Evolutionary conservation across 2,113 vertebrate species (phyloP).

Genomic region (Varanus komodoensis): DNA sequence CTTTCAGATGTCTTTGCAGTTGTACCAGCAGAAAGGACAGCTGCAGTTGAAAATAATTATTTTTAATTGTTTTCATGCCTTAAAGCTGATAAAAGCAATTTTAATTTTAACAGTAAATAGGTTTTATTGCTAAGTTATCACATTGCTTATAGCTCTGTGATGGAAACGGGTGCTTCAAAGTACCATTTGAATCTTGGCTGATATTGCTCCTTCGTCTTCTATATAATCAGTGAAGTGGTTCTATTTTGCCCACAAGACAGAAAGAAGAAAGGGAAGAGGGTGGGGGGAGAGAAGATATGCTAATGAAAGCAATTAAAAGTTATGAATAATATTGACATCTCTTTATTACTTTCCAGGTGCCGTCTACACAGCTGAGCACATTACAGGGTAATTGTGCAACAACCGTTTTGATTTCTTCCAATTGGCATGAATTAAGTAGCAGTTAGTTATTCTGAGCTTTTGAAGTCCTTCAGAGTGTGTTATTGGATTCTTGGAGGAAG

Average conservation of each 20-base stretch:
- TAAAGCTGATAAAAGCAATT: constrained; percentile 79
- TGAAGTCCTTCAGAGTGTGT: constrained; percentile 63
- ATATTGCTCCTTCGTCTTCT: constrained; percentile 66
- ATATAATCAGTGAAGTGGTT: constrained; percentile 71
- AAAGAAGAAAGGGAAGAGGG: constrained; percentile 40
- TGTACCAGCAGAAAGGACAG: constrained; percentile 56
- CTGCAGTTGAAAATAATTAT: constrained; percentile 68
- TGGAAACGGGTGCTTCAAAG: constrained; percentile 69
- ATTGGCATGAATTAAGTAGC: constrained; percentile 70
- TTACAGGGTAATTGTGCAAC: constrained; percentile 77
- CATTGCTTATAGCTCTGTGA: constrained; percentile 68
- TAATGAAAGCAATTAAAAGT: constrained; percentile 78
- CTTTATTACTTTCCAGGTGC: constrained; percentile 79
- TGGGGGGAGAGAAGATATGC: background rate
- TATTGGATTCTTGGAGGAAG: constrained; percentile 63
- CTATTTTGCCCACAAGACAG: constrained; percentile 71
- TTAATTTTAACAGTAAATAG: constrained; percentile 82
- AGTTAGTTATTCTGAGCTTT: constrained; percentile 66
- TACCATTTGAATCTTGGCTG: constrained; percentile 59
- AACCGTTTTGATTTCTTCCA: constrained; percentile 73
- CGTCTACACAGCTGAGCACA: constrained; percentile 63
- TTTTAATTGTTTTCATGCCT: constrained; percentile 74
- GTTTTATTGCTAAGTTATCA: constrained; percentile 76
- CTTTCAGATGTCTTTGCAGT: constrained; percentile 13
- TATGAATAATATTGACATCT: constrained; percentile 74